These are phyloP conservation scores for Furnarius figulus DNA, from an alignment of 2,113 vertebrate species.

Conservation along the genomic window DNA sequence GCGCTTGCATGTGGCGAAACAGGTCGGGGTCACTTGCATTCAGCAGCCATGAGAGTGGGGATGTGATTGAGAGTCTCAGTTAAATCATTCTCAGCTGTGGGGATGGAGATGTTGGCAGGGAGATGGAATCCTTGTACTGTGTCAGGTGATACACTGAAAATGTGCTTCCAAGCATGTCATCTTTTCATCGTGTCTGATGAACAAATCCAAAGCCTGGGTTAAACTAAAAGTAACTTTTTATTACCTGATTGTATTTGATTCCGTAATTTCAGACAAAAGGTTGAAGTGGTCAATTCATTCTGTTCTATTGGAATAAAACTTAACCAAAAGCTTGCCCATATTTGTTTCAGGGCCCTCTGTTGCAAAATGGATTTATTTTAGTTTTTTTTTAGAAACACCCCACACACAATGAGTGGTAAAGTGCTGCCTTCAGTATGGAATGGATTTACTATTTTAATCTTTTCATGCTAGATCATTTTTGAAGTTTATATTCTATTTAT, in stretches of 20 bases:
- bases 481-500: conserved; percentile 42
- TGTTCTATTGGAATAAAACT: background rate
- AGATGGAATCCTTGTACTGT: background rate
- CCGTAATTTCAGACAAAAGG: background rate
- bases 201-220: background rate
- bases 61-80: background rate
- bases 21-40: background rate
- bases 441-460: background rate
- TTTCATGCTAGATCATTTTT: conserved; percentile 12
- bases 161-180: background rate
- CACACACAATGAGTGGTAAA: background rate
- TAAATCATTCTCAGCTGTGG: background rate
- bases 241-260: background rate
- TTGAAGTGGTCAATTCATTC: background rate
- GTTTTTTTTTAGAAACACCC: background rate
- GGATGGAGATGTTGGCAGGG: background rate
- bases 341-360: background rate
- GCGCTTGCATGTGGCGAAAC: background rate
- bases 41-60: background rate
- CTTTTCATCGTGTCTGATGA: background rate
- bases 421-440: conserved; percentile 17
- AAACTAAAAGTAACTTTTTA: background rate
- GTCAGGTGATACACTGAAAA: background rate
- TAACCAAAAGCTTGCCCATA: background rate
- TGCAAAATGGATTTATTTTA: background rate